phyloP scores from a whole-genome alignment of 2,888 invertebrate species.

The Frankliniella fusca region DNA sequence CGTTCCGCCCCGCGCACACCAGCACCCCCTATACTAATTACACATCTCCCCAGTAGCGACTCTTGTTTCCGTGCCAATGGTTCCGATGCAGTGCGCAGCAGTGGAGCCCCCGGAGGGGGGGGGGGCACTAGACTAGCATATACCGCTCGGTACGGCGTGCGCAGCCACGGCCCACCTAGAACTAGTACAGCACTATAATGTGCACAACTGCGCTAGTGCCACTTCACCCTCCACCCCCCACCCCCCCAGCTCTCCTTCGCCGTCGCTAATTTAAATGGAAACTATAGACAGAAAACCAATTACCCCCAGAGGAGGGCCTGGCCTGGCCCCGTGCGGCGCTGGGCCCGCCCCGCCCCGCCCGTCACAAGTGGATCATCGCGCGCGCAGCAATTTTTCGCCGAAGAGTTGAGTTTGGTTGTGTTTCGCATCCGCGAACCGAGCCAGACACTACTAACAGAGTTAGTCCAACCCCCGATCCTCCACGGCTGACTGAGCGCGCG shows the following conservation, averaged over 20 bases:
- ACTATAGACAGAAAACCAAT: background rate
- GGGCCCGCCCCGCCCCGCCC: too few species aligned
- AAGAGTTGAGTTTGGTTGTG: too few species aligned
- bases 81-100: background rate
- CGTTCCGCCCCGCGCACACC: background rate
- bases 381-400: too few species aligned
- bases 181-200: background rate
- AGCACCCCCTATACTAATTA: constrained; percentile 9
- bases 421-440: too few species aligned
- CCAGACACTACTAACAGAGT: too few species aligned
- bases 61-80: constrained; percentile 19
- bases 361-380: too few species aligned
- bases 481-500: too few species aligned
- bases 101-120: background rate
- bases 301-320: too few species aligned
- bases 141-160: background rate
- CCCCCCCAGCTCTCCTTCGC: background rate
- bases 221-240: too few species aligned
- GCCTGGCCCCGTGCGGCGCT: too few species aligned
- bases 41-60: constrained; percentile 9
- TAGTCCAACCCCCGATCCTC: too few species aligned
- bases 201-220: background rate
- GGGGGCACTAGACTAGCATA: background rate
- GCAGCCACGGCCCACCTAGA: background rate
- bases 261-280: background rate